Evolutionary conservation across 2,797 vertebrate species (phyloP), one percentile per base, ranked within the genome.

Genomic region (Eulemur rubriventer): DNA sequence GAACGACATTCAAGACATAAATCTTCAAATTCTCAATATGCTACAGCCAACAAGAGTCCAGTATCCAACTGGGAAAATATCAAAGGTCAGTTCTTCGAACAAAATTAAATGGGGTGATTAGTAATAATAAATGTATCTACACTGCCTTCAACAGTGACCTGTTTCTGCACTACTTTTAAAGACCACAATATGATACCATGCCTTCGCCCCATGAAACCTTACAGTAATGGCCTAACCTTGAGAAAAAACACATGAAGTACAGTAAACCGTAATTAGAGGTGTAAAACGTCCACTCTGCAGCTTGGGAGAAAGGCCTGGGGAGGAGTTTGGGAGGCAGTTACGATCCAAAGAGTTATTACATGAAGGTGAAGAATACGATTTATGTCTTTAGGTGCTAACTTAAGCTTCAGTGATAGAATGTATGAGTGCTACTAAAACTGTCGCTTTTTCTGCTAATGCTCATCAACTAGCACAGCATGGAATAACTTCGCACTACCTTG

Each of bases 1-100:
- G 94, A 18, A 96, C 88, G 46, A 55, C 55, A 79, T 70, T 55
- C 2, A 4, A 79, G 69, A 78, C 55, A 70, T 38, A 75, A 79
- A 46, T 93, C 73, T 69, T 43, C 48, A 82, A 79, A 81, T 79
- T 94, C 79, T 95, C 61, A 97, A 57, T 57, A 81, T 69, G 16
- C n/a, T 91, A 1, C 10, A 69, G 61, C 41, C 52, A 63, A n/a
- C 67, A 81, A 80, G 41, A 57, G 33, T 52, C 50, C 17, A 18
- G 12, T 63, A 90, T 88, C n/a, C 73, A 92, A 73, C 10, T 8
- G 6, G 59, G 46, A 95, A 97, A 93, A 57, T 28, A 38, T 50
- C 59, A n/a, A 76, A 59, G 43, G 17, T 43, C 38, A 89, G 50
- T 43, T 69, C n/a, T 89, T 65, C 48, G 24, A 93, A 89, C 48